These are phyloP conservation scores for Slavum lentiscoides DNA, from an alignment of 2,888 invertebrate genomes.

Conservation along the genomic window DNA sequence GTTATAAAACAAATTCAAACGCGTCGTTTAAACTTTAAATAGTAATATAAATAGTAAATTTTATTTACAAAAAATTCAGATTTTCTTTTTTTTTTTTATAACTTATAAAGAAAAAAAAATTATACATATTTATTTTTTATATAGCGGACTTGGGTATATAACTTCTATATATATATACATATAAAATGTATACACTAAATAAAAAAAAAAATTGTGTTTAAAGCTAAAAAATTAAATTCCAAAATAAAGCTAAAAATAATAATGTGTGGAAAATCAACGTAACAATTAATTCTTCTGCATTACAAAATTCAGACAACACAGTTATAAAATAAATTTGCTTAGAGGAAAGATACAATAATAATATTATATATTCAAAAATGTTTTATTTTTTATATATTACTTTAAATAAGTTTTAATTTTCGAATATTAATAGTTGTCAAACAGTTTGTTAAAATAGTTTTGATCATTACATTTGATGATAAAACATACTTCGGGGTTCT, in stretches of 20 bases:
- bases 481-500: neutral
- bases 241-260: conserved; percentile 51
- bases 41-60: conserved; percentile 53
- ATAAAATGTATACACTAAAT: conserved; percentile 49
- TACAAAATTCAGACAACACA: conserved; percentile 45
- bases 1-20: conserved; percentile 41
- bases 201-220: conserved; percentile 48
- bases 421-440: conserved; percentile 45
- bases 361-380: conserved; percentile 26
- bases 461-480: conserved; percentile 42
- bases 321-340: conserved; percentile 48
- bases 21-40: conserved; percentile 44
- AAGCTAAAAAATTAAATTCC: conserved; percentile 50
- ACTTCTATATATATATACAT: conserved; percentile 22
- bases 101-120: conserved; percentile 51
- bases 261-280: conserved; percentile 48
- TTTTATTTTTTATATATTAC: neutral
- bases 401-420: conserved; percentile 22
- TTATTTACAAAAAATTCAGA: conserved; percentile 53
- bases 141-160: conserved; percentile 45
- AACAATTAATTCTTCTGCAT: conserved; percentile 49
- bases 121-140: conserved; percentile 48
- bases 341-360: conserved; percentile 48
- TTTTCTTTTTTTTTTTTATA: no score
- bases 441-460: conserved; percentile 39